Conservation (phyloP, 2,797 vertebrate species). For the Oryzias sinensis region DNA sequence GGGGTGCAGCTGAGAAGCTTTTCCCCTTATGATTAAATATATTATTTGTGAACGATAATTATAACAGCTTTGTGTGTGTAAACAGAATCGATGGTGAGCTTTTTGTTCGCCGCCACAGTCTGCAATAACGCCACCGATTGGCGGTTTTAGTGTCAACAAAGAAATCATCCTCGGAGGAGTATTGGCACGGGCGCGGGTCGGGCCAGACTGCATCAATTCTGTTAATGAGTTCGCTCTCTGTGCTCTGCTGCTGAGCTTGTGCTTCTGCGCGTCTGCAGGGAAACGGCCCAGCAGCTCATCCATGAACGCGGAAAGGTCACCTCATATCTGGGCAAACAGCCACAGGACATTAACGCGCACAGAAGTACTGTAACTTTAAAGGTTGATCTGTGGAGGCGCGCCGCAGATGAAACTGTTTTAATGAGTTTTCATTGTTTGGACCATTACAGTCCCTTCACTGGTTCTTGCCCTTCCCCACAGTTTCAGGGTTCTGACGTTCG, state of each 20-base stretch:
- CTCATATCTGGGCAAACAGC: conserved; percentile 29
- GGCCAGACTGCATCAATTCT: conserved; percentile 55
- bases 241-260: conserved; percentile 39
- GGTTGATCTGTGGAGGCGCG: conserved; percentile 15
- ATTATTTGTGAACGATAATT: conserved; percentile 30
- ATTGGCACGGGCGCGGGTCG: conserved; percentile 45
- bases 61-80: conserved; percentile 47
- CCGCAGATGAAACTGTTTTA: conserved; percentile 19
- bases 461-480: no score
- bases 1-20: background rate
- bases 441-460: no score
- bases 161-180: conserved; percentile 55
- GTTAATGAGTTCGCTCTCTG: conserved; percentile 51
- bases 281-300: conserved; percentile 18
- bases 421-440: conserved; percentile 16
- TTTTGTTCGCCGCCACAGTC: conserved; percentile 21
- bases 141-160: conserved; percentile 53
- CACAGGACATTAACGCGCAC: conserved; percentile 26
- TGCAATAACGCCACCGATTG: conserved; percentile 43
- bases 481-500: no score
- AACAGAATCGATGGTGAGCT: conserved; percentile 52
- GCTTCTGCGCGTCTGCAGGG: conserved; percentile 19
- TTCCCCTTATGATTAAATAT: conserved; percentile 29
- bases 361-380: conserved; percentile 12
- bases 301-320: conserved; percentile 50